These are phyloP conservation scores for Botia almorhae DNA, from an alignment of 2,797 vertebrate genomes.

Conservation along the genomic window DNA sequence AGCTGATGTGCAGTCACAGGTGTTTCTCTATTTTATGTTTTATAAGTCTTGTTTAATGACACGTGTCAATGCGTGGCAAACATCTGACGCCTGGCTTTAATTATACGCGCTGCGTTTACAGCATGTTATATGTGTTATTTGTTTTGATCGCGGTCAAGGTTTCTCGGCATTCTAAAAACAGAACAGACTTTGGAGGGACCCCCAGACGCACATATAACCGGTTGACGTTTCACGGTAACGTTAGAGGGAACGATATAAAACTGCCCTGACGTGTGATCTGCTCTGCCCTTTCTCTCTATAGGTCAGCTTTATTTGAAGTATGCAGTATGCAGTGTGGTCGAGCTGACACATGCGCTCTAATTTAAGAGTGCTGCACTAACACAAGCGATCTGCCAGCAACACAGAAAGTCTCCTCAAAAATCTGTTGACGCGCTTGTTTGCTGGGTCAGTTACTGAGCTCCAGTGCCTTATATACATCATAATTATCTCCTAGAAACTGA, in stretches of 20 bases:
- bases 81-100: neutral
- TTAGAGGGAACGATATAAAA: conserved; percentile 47
- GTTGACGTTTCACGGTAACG: conserved; percentile 31
- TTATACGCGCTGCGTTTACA: neutral
- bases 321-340: conserved; percentile 35
- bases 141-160: neutral
- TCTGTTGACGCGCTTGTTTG: neutral
- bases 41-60: no score
- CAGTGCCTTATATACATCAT: neutral
- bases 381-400: conserved; percentile 26
- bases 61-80: neutral
- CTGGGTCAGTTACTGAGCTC: neutral
- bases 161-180: conserved; percentile 8
- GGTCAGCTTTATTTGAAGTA: conserved; percentile 52
- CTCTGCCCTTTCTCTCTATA: conserved; percentile 44
- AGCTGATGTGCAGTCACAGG: no score
- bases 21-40: no score
- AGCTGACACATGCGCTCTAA: conserved; percentile 55
- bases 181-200: neutral
- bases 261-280: conserved; percentile 7
- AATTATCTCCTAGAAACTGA: neutral
- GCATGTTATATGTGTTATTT: neutral
- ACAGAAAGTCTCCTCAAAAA: conserved; percentile 43
- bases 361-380: conserved; percentile 46
- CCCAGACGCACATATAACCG: conserved; percentile 12